These are phyloP conservation scores for Thamnophis elegans DNA, from an alignment of 2,797 vertebrate species.

Conservation along the genomic window DNA sequence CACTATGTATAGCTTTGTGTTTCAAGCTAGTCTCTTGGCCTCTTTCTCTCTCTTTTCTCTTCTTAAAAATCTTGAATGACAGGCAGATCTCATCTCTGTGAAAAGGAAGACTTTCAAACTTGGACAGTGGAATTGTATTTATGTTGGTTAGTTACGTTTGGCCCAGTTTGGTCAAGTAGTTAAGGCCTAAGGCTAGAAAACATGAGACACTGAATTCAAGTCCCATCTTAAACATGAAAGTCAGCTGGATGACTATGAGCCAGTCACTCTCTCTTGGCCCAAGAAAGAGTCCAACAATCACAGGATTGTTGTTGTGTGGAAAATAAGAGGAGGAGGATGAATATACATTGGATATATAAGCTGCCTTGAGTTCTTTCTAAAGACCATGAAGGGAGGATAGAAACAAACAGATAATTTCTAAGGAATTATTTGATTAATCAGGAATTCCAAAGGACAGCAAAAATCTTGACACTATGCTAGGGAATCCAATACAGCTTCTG, in stretches of 20 bases:
- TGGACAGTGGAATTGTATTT: background rate
- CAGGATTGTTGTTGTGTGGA: background rate
- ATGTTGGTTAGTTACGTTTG: background rate
- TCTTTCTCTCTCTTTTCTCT: background rate
- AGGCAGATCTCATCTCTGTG: background rate
- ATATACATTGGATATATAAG: background rate
- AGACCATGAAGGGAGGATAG: background rate
- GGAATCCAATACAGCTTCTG: background rate
- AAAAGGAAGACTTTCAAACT: background rate
- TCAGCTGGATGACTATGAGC: background rate
- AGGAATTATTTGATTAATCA: background rate
- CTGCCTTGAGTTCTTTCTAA: background rate
- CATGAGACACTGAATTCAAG: background rate
- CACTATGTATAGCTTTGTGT: background rate
- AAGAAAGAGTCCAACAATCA: background rate
- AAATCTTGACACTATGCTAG: background rate
- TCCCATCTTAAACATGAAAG: background rate
- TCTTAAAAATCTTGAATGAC: background rate
- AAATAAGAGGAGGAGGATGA: background rate
- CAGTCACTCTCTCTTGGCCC: background rate
- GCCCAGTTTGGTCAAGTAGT: background rate
- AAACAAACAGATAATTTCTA: background rate
- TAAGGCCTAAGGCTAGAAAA: background rate
- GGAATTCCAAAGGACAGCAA: background rate
- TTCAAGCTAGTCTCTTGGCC: background rate